Evolutionary conservation across 2,888 invertebrate genomes (phyloP).

Genomic region (Rhagonycha fulva): DNA sequence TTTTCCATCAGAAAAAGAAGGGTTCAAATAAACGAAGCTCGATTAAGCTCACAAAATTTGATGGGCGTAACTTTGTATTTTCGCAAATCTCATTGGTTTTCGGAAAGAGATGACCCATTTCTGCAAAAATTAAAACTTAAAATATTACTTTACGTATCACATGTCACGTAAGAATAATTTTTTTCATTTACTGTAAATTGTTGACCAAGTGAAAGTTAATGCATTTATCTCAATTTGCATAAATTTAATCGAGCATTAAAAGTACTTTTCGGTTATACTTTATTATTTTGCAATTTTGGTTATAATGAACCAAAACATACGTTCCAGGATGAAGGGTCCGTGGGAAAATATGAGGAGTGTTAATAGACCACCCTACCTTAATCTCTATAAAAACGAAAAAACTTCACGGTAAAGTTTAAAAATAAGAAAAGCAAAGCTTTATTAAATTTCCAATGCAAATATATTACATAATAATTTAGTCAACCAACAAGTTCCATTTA

Average conservation of each 20-base stretch:
- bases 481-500: background rate
- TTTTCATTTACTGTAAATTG: background rate
- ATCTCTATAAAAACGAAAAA: background rate
- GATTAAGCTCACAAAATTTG: background rate
- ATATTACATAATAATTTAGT: background rate
- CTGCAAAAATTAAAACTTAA: too few species aligned
- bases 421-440: background rate
- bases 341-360: background rate
- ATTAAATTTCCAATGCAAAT: background rate
- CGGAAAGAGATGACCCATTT: too few species aligned
- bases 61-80: background rate
- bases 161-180: background rate
- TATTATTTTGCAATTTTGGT: background rate
- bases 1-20: background rate
- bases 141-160: too few species aligned
- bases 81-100: too few species aligned
- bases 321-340: background rate
- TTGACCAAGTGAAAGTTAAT: background rate
- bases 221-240: background rate
- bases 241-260: background rate
- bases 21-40: background rate
- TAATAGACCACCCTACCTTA: background rate
- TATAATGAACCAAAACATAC: background rate
- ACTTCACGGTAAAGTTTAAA: background rate
- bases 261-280: background rate